These are phyloP conservation scores for Amphiprion clarkii DNA, from an alignment of 2,797 vertebrate genomes.

Conservation along the genomic window DNA sequence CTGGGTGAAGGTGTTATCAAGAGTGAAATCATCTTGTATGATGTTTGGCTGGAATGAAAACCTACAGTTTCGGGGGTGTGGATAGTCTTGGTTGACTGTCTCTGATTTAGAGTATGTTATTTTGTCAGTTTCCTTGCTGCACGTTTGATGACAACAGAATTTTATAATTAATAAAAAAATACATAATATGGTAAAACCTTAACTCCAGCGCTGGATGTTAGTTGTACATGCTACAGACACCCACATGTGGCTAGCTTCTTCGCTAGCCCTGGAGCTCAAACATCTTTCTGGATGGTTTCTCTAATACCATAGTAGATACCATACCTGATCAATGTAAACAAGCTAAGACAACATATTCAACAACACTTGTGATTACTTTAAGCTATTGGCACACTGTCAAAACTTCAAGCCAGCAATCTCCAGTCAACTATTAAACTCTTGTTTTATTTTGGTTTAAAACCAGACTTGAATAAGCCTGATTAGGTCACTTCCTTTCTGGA, in stretches of 20 bases:
- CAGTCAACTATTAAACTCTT: neutral
- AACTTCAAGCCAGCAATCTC: neutral
- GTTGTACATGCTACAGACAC: conserved; percentile 21
- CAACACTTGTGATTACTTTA: neutral
- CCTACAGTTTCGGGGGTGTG: neutral
- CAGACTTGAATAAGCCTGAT: neutral
- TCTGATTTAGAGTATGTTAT: conserved; percentile 14
- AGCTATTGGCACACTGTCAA: neutral
- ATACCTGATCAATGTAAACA: neutral
- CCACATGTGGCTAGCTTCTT: neutral
- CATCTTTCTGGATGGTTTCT: neutral
- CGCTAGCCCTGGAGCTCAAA: neutral
- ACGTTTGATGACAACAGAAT: conserved; percentile 26
- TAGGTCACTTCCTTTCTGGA: neutral
- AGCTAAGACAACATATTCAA: neutral
- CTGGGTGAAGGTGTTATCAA: neutral
- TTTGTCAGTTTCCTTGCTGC: conserved; percentile 22
- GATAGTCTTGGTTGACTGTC: neutral
- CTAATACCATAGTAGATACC: neutral
- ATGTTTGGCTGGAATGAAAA: conserved; percentile 6
- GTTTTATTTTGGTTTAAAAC: conserved; percentile 9
- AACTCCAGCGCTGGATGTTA: conserved; percentile 1
- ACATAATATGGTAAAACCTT: neutral
- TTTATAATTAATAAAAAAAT: conserved; percentile 9
- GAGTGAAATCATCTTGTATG: conserved; percentile 1